Percentiles rank a stretch among this genome's conserved stretches.
phyloP scores from a whole-genome alignment of 2,113 vertebrate species.

The Takifugu bimaculatus region DNA sequence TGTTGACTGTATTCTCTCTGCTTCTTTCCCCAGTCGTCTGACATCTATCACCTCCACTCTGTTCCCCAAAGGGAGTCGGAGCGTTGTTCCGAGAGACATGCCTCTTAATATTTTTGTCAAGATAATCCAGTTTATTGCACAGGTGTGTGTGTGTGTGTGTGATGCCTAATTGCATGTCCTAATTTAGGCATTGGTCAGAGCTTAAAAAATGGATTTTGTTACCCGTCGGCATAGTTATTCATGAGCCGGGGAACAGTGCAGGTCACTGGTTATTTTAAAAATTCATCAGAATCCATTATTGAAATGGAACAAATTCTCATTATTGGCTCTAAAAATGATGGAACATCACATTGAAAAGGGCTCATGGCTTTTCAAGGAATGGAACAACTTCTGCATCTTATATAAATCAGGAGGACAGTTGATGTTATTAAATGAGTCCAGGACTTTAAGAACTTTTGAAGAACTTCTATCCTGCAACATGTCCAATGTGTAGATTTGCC shows the following conservation, averaged over 20 bases:
- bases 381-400: too few relatives aligned
- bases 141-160: constrained; percentile 76
- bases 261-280: constrained; percentile 5
- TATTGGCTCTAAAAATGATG: neutral
- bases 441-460: too few relatives aligned
- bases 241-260: constrained; percentile 16
- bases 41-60: constrained; percentile 95
- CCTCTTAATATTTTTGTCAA: constrained; percentile 99
- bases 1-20: neutral
- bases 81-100: constrained; percentile 96
- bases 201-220: neutral
- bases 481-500: neutral
- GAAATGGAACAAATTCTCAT: constrained; percentile 12
- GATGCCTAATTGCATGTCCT: neutral
- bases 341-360: neutral
- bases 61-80: constrained; percentile 96
- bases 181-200: neutral
- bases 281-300: constrained; percentile 26
- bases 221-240: neutral
- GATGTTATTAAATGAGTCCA: neutral
- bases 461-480: too few relatives aligned
- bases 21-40: constrained; percentile 81
- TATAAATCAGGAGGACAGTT: too few relatives aligned
- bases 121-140: constrained; percentile 99
- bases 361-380: neutral